Conservation (phyloP, 1,140 invertebrate genomes). For the Conus betulinus region DNA sequence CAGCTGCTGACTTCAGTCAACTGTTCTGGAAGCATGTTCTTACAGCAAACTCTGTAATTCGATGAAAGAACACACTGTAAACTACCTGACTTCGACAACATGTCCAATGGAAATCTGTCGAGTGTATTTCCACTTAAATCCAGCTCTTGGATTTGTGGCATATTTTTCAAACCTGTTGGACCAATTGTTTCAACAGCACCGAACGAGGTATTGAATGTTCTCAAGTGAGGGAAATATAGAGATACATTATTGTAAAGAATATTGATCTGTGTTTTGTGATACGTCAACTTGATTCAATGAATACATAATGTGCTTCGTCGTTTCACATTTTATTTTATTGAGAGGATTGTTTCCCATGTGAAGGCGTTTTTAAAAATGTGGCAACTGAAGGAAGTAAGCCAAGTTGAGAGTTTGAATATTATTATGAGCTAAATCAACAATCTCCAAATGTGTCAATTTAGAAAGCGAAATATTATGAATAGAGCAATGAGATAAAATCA, state of each 20-base stretch:
- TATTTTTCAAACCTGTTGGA: not conserved
- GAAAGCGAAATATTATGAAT: not conserved
- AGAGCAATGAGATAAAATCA: not conserved
- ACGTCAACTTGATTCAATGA: not conserved
- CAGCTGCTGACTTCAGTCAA: not conserved
- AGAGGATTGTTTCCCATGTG: not conserved
- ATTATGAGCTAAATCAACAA: not conserved
- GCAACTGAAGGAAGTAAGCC: not conserved
- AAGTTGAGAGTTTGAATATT: not conserved
- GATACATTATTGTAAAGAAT: not conserved
- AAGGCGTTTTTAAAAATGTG: not conserved
- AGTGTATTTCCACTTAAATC: not conserved
- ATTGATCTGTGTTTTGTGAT: too few species aligned
- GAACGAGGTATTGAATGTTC: not conserved
- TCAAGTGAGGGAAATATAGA: not conserved
- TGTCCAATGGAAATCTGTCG: not conserved
- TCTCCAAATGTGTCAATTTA: not conserved
- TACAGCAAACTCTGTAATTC: constrained; percentile 13
- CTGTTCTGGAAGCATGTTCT: not conserved
- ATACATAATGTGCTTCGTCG: too few species aligned
- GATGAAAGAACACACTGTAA: not conserved
- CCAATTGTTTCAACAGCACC: not conserved
- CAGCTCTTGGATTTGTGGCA: not conserved
- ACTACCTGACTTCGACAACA: not conserved
- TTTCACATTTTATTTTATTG: not conserved